These are phyloP conservation scores for Aphis gossypii DNA, from an alignment of 1,140 invertebrate genomes.

Conservation along the genomic window DNA sequence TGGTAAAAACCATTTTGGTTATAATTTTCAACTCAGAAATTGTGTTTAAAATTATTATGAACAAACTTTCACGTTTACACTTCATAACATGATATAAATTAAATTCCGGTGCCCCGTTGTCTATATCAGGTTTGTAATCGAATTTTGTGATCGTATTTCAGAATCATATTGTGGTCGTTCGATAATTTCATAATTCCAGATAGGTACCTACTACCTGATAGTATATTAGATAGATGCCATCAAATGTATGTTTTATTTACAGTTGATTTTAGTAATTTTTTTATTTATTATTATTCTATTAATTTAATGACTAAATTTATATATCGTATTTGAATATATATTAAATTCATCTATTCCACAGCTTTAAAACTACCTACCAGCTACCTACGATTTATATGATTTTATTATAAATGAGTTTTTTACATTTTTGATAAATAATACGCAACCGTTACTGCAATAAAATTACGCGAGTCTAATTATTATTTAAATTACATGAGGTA, in stretches of 20 bases:
- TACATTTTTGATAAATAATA: background rate
- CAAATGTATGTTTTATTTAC: background rate
- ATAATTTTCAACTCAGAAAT: constrained; percentile 7
- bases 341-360: background rate
- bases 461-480: background rate
- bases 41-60: background rate
- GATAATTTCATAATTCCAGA: background rate
- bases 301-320: background rate
- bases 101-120: constrained; percentile 17
- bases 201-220: background rate
- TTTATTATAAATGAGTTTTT: background rate
- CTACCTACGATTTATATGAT: background rate
- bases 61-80: background rate
- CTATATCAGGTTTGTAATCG: background rate
- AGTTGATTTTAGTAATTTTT: background rate
- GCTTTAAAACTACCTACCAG: no score
- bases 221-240: background rate
- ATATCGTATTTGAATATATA: background rate
- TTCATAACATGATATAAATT: background rate
- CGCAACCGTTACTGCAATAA: background rate
- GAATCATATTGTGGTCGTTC: background rate
- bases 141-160: background rate
- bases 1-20: background rate
- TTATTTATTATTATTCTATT: background rate
- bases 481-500: background rate